These are phyloP conservation scores for Pseudachorutes palmiensis DNA, from an alignment of 1,140 invertebrate genomes.

Conservation along the genomic window DNA sequence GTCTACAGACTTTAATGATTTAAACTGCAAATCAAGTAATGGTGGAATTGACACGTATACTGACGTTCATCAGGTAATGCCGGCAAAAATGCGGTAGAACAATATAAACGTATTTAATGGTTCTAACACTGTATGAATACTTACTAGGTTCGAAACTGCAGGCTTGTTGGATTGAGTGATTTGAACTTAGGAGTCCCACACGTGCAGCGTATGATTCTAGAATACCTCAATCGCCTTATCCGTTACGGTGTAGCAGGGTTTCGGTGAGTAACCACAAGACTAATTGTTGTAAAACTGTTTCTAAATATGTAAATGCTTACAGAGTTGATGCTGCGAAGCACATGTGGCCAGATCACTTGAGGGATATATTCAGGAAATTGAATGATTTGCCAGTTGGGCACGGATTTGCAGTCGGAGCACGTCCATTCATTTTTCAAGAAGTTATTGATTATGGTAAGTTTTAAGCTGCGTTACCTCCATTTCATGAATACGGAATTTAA, in stretches of 20 bases:
- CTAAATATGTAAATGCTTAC: too few species aligned
- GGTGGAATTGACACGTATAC: slow-evolving; percentile 50
- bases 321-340: slow-evolving; percentile 68
- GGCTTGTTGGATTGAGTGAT: slow-evolving; percentile 18
- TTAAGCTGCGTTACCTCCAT: too few species aligned
- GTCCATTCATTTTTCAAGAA: slow-evolving; percentile 67
- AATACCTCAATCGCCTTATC: slow-evolving; percentile 48
- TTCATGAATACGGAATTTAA: too few species aligned
- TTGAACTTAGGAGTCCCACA: slow-evolving; percentile 48
- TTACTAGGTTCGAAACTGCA: slow-evolving; percentile 27
- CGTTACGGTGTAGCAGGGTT: slow-evolving; percentile 52
- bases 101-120: too few species aligned
- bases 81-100: too few species aligned
- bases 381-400: slow-evolving; percentile 53
- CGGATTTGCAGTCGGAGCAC: slow-evolving; percentile 50
- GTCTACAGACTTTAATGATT: slow-evolving; percentile 19
- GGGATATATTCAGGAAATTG: slow-evolving; percentile 52
- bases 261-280: too few species aligned
- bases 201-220: slow-evolving; percentile 47
- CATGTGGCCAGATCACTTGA: slow-evolving; percentile 62
- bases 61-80: not conserved
- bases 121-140: too few species aligned
- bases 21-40: slow-evolving; percentile 51
- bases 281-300: too few species aligned
- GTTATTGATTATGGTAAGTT: too few species aligned